Base-by-base conservation (phyloP, 2,888 invertebrate species). In the Volucella inflata region DNA sequence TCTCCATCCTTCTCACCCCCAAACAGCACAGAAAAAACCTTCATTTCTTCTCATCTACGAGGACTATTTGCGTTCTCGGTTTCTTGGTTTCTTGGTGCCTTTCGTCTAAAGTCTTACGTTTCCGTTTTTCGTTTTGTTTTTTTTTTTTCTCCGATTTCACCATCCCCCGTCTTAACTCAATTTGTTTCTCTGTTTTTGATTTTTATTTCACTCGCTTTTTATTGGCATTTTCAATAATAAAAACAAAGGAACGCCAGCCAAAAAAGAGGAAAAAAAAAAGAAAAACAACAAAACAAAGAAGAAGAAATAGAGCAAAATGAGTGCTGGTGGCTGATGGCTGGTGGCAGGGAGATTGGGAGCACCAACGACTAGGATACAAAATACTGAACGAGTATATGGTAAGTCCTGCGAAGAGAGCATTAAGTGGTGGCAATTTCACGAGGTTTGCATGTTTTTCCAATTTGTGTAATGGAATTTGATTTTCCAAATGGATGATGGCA, bases 381-480 rank as follows among this genome's bases (percentile, higher is more conserved):
- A 71, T 71, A 71, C 80, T 60, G 48, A 6, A 30, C 30, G 30
- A 30, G 6, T 30, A 30, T 30, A 21, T 21, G 3, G 21, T 46
- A 68, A 77, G 76, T 85, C 81, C 76, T 80, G 85, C 81, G 59
- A 64, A 42, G 76, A 68, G 65, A 80, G 67, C 81, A 85, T 85
- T 85, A 81, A 85, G 85, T 81, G 85, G 85, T 81, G 85, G 85
- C 85, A 85, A 85, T 89, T 88, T 87, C 87, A 88, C 88, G 88
- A 89, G 83, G 87, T 88, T 88, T 88, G 88, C 88, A 89, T 89
- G 88, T 88, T 89, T 89, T 89, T 89, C 88, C 89, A 89, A 89
- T 89, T 89, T 89, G 88, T 89, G 89, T 89, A 89, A 89, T 89
- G 89, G 89, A 89, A 88, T 88, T 89, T 89, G 89, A 89, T 89